phyloP scores from a whole-genome alignment of 2,888 invertebrate genomes.

The Danaus chrysippus region DNA sequence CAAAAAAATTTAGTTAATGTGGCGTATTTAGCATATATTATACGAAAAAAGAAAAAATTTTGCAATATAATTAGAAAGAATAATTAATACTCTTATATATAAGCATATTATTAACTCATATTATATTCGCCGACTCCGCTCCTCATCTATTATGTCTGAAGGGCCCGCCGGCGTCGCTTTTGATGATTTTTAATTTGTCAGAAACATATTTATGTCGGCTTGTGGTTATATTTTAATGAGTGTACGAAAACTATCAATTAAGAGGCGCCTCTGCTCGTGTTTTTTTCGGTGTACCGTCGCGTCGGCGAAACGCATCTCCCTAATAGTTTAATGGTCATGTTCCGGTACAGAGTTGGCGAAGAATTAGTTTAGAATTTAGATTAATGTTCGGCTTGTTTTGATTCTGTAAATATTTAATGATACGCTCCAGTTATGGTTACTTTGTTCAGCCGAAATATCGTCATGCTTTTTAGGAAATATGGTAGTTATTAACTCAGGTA shows the following conservation, averaged over 20 bases:
- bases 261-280: conserved; percentile 57
- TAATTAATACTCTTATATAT: too few relatives aligned
- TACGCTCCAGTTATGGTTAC: conserved; percentile 1
- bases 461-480: neutral
- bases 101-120: neutral
- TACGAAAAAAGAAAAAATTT: too few relatives aligned
- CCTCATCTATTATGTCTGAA: conserved; percentile 35
- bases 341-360: conserved; percentile 22
- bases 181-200: conserved; percentile 63
- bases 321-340: conserved; percentile 9
- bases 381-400: conserved; percentile 19
- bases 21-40: too few relatives aligned
- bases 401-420: conserved; percentile 21
- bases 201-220: conserved; percentile 69
- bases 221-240: conserved; percentile 64
- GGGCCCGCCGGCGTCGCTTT: conserved; percentile 41
- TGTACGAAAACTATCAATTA: conserved; percentile 67
- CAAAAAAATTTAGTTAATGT: too few relatives aligned
- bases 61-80: too few relatives aligned
- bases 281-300: conserved; percentile 38
- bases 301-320: conserved; percentile 5
- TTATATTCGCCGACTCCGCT: neutral
- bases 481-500: neutral
- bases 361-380: conserved; percentile 11
- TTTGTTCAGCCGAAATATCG: neutral